Conservation (phyloP, 1,140 invertebrate genomes). For the Trichonephila clavata region DNA sequence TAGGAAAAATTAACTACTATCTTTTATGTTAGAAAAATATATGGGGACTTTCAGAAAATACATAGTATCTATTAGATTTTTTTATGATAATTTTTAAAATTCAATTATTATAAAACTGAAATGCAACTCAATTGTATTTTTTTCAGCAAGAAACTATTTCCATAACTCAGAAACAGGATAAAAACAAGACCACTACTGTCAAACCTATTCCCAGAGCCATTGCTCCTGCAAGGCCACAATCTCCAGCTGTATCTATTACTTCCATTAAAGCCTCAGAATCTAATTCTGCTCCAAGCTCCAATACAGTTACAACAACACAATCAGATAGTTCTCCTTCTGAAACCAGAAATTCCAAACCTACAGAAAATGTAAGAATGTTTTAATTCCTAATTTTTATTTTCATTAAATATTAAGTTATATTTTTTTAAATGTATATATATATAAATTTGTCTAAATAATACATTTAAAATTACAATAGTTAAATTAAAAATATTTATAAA, state of each 20-base stretch:
- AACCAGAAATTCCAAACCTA: neutral
- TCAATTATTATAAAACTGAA: too few relatives aligned
- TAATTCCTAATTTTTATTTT: neutral
- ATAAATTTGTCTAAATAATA: too few relatives aligned
- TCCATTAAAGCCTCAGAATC: constrained; percentile 40
- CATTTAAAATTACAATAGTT: too few relatives aligned
- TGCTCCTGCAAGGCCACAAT: constrained; percentile 19
- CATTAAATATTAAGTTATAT: neutral
- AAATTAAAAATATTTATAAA: too few relatives aligned
- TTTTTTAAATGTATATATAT: too few relatives aligned
- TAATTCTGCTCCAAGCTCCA: neutral
- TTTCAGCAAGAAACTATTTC: constrained; percentile 42
- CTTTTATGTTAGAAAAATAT: too few relatives aligned
- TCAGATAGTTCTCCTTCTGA: constrained; percentile 36
- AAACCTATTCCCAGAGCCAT: constrained; percentile 54
- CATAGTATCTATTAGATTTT: too few relatives aligned
- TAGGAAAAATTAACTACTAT: too few relatives aligned
- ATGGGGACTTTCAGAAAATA: too few relatives aligned
- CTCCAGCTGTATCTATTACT: constrained; percentile 53
- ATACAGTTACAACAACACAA: neutral
- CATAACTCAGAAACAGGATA: constrained; percentile 56
- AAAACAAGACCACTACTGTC: neutral
- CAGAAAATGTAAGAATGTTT: constrained; percentile 24
- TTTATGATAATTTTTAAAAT: too few relatives aligned
- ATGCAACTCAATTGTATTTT: neutral